Evolutionary conservation across 2,888 invertebrate species (phyloP).

Genomic region (Corbicula japonica): DNA sequence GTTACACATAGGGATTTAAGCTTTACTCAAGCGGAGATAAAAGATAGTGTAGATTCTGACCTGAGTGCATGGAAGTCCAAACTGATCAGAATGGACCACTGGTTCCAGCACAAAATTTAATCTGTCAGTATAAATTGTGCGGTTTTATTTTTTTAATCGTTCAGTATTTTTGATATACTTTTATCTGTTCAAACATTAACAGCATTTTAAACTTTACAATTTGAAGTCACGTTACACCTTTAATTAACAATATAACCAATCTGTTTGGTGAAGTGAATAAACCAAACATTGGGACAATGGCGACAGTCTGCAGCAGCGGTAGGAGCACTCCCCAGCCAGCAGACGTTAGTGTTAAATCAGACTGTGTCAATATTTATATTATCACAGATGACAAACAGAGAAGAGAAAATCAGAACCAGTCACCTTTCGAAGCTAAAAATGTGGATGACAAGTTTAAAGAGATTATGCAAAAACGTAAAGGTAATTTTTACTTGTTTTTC

Average conservation of each 20-base stretch:
- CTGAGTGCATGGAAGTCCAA: no score
- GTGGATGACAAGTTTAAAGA: conserved; percentile 81
- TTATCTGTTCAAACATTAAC: no score
- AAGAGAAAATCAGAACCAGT: conserved; percentile 31
- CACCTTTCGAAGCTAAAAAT: conserved; percentile 70
- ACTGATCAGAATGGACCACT: no score
- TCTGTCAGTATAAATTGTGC: no score
- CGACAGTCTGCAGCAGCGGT: conserved; percentile 20
- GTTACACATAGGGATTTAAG: no score
- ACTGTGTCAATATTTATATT: conserved; percentile 66
- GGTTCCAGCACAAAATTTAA: no score
- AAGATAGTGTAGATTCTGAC: no score
- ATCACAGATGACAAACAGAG: conserved; percentile 66
- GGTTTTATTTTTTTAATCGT: no score
- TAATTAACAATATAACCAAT: neutral
- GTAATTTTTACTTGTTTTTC: conserved; percentile 64
- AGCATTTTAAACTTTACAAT: no score
- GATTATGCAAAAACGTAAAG: conserved; percentile 80
- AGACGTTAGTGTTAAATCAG: conserved; percentile 42
- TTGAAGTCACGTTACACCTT: no score
- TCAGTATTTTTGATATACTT: no score
- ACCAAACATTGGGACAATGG: neutral
- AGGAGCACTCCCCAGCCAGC: conserved; percentile 14
- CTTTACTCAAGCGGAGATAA: no score
- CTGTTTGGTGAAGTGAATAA: neutral